Conservation (phyloP, 2,797 vertebrate species). For the Enteromius mattozi region DNA sequence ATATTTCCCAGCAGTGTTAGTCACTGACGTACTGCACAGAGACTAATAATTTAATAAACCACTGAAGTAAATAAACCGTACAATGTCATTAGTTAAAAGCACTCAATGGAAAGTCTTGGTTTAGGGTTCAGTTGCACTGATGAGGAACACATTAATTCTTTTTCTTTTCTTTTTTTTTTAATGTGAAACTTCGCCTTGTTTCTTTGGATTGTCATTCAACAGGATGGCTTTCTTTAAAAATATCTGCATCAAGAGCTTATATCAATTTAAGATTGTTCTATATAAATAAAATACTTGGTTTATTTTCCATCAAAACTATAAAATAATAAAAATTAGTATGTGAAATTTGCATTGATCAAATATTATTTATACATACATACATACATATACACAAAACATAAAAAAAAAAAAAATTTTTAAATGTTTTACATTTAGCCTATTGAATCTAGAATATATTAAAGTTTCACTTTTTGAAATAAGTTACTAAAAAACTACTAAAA, state of each 20-base stretch:
- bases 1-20: constrained; percentile 22
- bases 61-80: constrained; percentile 59
- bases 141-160: constrained; percentile 50
- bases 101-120: constrained; percentile 45
- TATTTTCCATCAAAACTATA: not conserved
- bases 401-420: too few relatives aligned
- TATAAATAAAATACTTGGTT: not conserved
- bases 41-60: constrained; percentile 55
- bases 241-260: not conserved
- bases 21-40: not conserved
- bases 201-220: not conserved
- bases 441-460: too few relatives aligned
- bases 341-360: not conserved
- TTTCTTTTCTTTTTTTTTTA: not conserved
- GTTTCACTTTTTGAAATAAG: too few relatives aligned
- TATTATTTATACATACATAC: too few relatives aligned
- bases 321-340: not conserved
- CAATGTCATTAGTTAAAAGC: constrained; percentile 62
- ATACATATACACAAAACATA: too few relatives aligned
- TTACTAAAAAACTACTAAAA: too few relatives aligned
- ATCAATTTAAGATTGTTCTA: not conserved
- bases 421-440: too few relatives aligned
- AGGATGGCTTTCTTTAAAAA: not conserved
- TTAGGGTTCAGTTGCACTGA: constrained; percentile 45
- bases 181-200: not conserved